These are phyloP conservation scores for Pomatostomus ruficeps DNA, from an alignment of 2,113 vertebrate species.

Conservation along the genomic window DNA sequence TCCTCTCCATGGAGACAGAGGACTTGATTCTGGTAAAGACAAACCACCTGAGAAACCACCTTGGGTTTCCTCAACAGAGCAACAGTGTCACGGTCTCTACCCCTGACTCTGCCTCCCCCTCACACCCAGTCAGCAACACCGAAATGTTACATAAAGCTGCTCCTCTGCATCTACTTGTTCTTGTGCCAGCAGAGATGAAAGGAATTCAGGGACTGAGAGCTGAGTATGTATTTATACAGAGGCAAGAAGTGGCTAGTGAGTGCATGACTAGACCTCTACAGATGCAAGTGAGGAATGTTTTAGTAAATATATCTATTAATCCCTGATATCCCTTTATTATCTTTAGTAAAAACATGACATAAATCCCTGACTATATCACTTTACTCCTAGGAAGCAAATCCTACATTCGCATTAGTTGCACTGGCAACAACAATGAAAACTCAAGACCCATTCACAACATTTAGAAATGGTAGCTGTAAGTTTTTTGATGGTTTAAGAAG, in stretches of 20 bases:
- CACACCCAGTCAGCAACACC: not conserved
- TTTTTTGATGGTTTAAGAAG: not conserved
- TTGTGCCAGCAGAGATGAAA: not conserved
- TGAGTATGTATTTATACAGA: not conserved
- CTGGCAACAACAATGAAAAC: not conserved
- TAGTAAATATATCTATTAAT: not conserved
- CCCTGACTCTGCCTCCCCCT: not conserved
- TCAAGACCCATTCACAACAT: not conserved
- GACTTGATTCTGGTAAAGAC: not conserved
- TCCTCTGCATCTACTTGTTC: not conserved
- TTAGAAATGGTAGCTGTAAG: not conserved
- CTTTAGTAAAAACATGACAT: not conserved
- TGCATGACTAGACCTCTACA: not conserved
- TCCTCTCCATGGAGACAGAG: not conserved
- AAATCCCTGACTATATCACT: not conserved
- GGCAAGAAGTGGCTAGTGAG: not conserved
- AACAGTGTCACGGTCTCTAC: not conserved
- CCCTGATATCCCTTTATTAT: not conserved
- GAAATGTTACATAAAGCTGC: not conserved
- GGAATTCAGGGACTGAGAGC: not conserved
- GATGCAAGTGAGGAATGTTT: not conserved
- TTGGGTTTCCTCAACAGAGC: not conserved
- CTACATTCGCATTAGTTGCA: not conserved
- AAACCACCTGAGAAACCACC: not conserved
- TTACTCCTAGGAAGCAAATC: not conserved